Percentiles rank a stretch among this genome's conserved stretches.
These are phyloP conservation scores for Anabas testudineus DNA, from an alignment of 2,797 vertebrate species.

Conservation along the genomic window DNA sequence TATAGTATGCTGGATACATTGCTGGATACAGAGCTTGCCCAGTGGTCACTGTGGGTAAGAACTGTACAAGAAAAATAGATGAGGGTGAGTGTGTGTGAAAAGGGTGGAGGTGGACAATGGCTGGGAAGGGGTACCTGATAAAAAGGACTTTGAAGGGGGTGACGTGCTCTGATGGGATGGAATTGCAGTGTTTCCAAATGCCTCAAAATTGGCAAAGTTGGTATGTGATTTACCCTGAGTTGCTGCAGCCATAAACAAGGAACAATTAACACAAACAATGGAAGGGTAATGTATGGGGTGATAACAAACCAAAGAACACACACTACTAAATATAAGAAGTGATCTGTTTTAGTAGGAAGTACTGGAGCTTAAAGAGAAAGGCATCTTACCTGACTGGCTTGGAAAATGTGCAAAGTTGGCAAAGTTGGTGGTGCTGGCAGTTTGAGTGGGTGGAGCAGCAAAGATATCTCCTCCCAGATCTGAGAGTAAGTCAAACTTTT, in stretches of 20 bases:
- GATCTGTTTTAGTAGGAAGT: not conserved
- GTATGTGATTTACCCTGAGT: slow-evolving; percentile 94
- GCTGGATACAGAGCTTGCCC: not conserved
- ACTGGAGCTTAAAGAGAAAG: not conserved
- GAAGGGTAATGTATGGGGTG: slow-evolving; percentile 39
- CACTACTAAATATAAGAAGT: not conserved
- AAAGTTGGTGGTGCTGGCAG: slow-evolving; percentile 92
- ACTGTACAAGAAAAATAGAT: slow-evolving; percentile 9
- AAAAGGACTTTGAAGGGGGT: slow-evolving; percentile 86
- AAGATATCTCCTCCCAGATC: slow-evolving; percentile 98
- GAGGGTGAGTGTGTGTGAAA: slow-evolving; percentile 26
- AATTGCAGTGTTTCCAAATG: slow-evolving; percentile 96
- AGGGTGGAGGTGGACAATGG: slow-evolving; percentile 24
- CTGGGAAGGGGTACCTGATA: slow-evolving; percentile 76
- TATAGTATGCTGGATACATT: no score
- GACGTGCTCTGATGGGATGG: slow-evolving; percentile 95
- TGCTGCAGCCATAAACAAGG: slow-evolving; percentile 87
- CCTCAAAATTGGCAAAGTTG: slow-evolving; percentile 99
- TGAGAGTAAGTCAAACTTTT: slow-evolving; percentile 96
- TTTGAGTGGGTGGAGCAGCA: slow-evolving; percentile 87
- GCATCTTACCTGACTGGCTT: slow-evolving; percentile 90
- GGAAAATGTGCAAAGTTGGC: slow-evolving; percentile 99
- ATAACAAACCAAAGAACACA: slow-evolving; percentile 20
- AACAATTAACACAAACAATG: slow-evolving; percentile 61
- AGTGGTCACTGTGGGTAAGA: slow-evolving; percentile 27